These are phyloP conservation scores for Oreohelix idahoensis DNA, from an alignment of 1,140 invertebrate genomes.

Conservation along the genomic window DNA sequence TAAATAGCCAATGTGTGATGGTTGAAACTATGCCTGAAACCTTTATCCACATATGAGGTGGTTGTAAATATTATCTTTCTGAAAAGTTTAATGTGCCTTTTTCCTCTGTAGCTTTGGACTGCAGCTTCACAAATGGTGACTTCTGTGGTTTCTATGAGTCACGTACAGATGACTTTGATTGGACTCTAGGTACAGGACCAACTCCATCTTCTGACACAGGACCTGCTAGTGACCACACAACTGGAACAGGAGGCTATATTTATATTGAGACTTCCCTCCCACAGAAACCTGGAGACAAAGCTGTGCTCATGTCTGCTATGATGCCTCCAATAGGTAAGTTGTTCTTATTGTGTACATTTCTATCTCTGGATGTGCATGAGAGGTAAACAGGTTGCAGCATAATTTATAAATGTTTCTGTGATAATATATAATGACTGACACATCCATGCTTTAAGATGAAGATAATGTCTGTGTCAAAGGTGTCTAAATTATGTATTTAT, in stretches of 20 bases:
- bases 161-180: conserved; percentile 82
- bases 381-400: too few species aligned
- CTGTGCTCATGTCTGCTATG: conserved; percentile 57
- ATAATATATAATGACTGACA: too few species aligned
- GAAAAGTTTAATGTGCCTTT: not conserved
- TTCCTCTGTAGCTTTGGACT: conserved; percentile 56
- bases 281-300: conserved; percentile 60
- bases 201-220: conserved; percentile 69
- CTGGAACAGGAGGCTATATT: conserved; percentile 64
- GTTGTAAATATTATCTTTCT: too few species aligned
- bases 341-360: not conserved
- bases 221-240: conserved; percentile 63
- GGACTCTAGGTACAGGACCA: conserved; percentile 79
- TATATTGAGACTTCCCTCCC: conserved; percentile 70
- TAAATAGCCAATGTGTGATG: too few species aligned
- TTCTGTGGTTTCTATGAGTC: conserved; percentile 64
- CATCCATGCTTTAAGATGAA: too few species aligned
- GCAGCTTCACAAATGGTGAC: conserved; percentile 69
- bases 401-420: too few species aligned
- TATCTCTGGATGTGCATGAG: not conserved
- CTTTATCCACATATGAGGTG: too few species aligned
- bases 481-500: too few species aligned
- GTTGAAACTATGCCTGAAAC: too few species aligned
- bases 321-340: conserved; percentile 41
- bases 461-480: too few species aligned